These are phyloP conservation scores for Phacellophora camtschatica DNA, from an alignment of 30 jellyfish, hydroid and myxozoan genomes.

Conservation along the genomic window DNA sequence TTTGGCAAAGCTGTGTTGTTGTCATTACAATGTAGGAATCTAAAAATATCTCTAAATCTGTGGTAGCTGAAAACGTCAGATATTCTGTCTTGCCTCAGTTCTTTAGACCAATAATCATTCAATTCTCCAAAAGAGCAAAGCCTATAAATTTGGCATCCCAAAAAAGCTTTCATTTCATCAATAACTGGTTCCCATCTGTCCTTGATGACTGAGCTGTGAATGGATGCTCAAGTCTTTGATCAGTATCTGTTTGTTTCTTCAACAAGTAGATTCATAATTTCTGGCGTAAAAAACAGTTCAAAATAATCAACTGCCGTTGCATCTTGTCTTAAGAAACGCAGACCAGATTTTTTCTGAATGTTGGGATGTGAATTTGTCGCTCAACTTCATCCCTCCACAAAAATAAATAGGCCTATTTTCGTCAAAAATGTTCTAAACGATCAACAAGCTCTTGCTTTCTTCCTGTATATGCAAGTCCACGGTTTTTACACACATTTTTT, in stretches of 20 bases:
- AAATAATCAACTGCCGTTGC: conserved; percentile 11
- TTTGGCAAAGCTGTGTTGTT: conserved; percentile 12
- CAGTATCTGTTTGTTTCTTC: conserved; percentile 12
- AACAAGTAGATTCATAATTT: conserved; percentile 9
- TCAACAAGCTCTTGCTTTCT: conserved; percentile 1
- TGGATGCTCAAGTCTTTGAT: not conserved
- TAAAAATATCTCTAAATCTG: conserved; percentile 10
- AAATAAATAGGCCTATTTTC: not conserved
- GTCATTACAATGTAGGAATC: conserved; percentile 26
- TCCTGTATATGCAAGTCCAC: conserved; percentile 22
- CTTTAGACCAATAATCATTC: conserved; percentile 21
- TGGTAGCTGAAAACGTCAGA: not conserved
- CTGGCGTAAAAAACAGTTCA: conserved; percentile 6
- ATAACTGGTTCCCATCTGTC: conserved; percentile 5
- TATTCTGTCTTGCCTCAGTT: not conserved
- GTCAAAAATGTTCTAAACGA: not conserved
- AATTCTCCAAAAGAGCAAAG: not conserved
- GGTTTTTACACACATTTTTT: not conserved
- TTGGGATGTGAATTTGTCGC: conserved; percentile 26
- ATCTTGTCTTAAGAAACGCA: not conserved
- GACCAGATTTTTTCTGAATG: conserved; percentile 43
- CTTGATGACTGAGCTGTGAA: conserved; percentile 7
- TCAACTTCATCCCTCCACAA: conserved; percentile 23
- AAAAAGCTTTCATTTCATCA: conserved; percentile 19
- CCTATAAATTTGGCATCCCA: conserved; percentile 1